Conservation (phyloP, 1,140 invertebrate genomes). For the Tetramorium alpestre region DNA sequence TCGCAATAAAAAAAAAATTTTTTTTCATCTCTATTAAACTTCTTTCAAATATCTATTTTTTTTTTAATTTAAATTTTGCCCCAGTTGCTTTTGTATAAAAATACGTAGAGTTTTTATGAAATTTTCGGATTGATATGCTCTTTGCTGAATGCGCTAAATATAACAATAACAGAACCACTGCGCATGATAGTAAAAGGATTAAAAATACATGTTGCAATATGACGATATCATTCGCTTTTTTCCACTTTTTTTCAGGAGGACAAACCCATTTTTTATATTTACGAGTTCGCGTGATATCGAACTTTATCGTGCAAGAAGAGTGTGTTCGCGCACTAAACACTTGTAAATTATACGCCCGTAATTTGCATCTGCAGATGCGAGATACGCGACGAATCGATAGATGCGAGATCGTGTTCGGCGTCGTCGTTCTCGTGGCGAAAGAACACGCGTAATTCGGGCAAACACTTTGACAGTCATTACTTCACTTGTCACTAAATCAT, state of each 20-base stretch:
- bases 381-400: constrained; percentile 33
- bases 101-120: background rate
- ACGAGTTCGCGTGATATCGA: constrained; percentile 9
- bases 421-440: background rate
- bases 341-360: constrained; percentile 43
- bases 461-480: constrained; percentile 31
- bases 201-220: constrained; percentile 27
- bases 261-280: constrained; percentile 35
- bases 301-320: constrained; percentile 9
- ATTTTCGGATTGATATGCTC: constrained; percentile 1
- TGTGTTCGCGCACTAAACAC: constrained; percentile 29
- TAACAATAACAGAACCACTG: background rate
- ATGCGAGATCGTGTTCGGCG: background rate
- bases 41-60: background rate
- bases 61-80: background rate
- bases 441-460: background rate
- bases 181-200: constrained; percentile 20
- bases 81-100: background rate
- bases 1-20: background rate
- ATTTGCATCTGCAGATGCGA: constrained; percentile 27
- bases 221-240: constrained; percentile 1
- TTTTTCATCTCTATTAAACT: background rate
- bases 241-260: background rate
- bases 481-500: background rate
- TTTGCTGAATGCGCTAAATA: constrained; percentile 19